These are phyloP conservation scores for Lumbricus terrestris DNA, from an alignment of 2,888 invertebrate genomes.

Conservation along the genomic window DNA sequence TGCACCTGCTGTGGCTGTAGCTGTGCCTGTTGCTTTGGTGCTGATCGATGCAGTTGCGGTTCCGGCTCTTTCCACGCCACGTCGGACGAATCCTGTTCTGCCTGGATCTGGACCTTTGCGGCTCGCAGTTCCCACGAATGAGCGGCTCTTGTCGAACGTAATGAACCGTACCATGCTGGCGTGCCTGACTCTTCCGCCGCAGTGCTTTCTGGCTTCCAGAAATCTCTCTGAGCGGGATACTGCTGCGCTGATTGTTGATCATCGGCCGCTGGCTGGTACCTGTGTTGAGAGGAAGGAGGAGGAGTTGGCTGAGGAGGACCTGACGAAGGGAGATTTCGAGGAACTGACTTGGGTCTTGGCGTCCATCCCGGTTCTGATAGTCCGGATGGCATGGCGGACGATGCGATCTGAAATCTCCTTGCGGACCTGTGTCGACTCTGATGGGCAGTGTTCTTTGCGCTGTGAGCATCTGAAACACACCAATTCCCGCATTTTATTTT, in stretches of 20 bases:
- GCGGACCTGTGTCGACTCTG: constrained; percentile 5
- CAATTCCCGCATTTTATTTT: not conserved
- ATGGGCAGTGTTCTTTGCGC: not conserved
- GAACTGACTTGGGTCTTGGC: constrained; percentile 10
- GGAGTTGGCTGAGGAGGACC: not conserved
- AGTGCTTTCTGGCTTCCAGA: not conserved
- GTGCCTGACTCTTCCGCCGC: not conserved
- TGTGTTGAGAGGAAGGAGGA: not conserved
- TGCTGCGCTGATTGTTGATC: not conserved
- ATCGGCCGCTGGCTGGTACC: not conserved
- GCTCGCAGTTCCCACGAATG: constrained; percentile 6
- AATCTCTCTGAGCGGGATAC: not conserved
- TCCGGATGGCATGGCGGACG: not conserved
- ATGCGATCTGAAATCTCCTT: not conserved
- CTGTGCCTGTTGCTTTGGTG: not conserved
- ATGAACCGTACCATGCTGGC: constrained; percentile 10
- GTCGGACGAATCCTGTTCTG: not conserved
- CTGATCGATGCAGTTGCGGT: not conserved
- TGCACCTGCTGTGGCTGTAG: not conserved
- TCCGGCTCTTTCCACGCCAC: not conserved
- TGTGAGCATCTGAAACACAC: not conserved
- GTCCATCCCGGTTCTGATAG: constrained; percentile 21
- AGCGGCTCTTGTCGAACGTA: not conserved
- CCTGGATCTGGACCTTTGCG: not conserved
- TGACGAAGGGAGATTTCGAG: not conserved